Conservation (phyloP, 1,140 invertebrate species). For the Sweltsa coloradensis region DNA sequence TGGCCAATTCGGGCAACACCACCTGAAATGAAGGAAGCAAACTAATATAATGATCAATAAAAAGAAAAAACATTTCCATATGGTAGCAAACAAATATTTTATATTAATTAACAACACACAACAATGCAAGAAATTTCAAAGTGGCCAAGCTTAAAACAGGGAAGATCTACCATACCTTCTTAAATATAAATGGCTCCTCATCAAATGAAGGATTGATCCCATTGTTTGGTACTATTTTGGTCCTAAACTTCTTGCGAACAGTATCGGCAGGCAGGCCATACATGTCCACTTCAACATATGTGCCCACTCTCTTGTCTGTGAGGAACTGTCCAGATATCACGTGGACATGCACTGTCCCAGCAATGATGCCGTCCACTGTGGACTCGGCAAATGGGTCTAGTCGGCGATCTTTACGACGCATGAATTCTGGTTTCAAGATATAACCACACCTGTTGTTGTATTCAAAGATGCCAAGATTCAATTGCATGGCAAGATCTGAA, state of each 20-base stretch:
- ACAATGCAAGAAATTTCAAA: too few species aligned
- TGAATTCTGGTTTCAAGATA: slow-evolving; percentile 95
- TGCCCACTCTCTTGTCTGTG: slow-evolving; percentile 89
- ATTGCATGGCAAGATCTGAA: slow-evolving; percentile 91
- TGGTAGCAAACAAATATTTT: too few species aligned
- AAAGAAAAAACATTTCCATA: too few species aligned
- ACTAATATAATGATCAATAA: too few species aligned
- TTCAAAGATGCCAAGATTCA: slow-evolving; percentile 98
- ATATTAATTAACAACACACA: too few species aligned
- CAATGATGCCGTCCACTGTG: slow-evolving; percentile 99
- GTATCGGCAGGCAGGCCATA: slow-evolving; percentile 97
- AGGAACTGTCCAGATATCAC: slow-evolving; percentile 88
- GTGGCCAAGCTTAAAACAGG: too few species aligned
- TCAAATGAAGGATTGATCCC: slow-evolving; percentile 94
- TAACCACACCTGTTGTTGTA: slow-evolving; percentile 95
- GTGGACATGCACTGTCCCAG: slow-evolving; percentile 86
- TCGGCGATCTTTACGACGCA: slow-evolving; percentile 84
- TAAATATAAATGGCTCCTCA: slow-evolving; percentile 96
- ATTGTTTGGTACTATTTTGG: slow-evolving; percentile 86
- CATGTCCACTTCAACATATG: slow-evolving; percentile 99
- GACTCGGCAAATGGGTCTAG: slow-evolving; percentile 98
- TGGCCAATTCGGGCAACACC: slow-evolving; percentile 92
- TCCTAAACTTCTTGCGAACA: slow-evolving; percentile 91
- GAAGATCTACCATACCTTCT: too few species aligned
- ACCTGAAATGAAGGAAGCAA: slow-evolving; percentile 57